Base-by-base conservation (phyloP, 2,113 vertebrate genomes). In the Pelvicachromis taeniatus region DNA sequence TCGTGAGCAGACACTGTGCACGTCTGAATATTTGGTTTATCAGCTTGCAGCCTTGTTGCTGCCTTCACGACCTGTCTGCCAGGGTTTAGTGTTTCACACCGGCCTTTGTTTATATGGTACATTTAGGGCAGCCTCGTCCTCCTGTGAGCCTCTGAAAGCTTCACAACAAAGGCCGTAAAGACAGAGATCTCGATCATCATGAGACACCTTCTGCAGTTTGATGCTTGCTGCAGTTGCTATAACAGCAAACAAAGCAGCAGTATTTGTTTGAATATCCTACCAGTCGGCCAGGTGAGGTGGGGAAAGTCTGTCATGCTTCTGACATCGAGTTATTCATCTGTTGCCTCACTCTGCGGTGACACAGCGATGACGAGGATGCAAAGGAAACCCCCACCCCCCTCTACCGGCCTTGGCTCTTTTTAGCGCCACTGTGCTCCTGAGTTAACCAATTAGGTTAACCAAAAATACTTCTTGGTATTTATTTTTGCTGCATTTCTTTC, bases 51-150 rank as follows among this genome's bases (percentile, higher is more conserved):
- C 78, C 54, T 65, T 70, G 84, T 83, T 85, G 70, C 54, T 13
- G 59, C 79, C 21, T 52, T 81, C 19, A 53, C 35, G 40, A 26
- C 81, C 55, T 7, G 17, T n/a, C 45, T 48, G 16, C 26, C 70
- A 52, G 26, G 55, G 91, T 92, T 86, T 91, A 82, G 59, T 31
- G 59, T 93, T 94, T 92, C 90, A 87, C 75, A 83, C 80, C 4
- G 23, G 77, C 75, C 91, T 90, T 90, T 92, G 91, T 91, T 77
- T 79, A 50, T 79, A 42, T 33, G 11, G 70, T 63, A 48, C 70
- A 40, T 80, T 84, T 80, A 82, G 63, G n/a, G 38, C 86, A 56
- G 77, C 29, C 38, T 82, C 4, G 11, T 82, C 63, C 83, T 84
- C 77, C 29, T 89, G 79, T 40, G 21, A 40, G 63, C 45, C 35